Evolutionary conservation across 1,140 invertebrate species (phyloP).

Genomic region (Venturia canescens): DNA sequence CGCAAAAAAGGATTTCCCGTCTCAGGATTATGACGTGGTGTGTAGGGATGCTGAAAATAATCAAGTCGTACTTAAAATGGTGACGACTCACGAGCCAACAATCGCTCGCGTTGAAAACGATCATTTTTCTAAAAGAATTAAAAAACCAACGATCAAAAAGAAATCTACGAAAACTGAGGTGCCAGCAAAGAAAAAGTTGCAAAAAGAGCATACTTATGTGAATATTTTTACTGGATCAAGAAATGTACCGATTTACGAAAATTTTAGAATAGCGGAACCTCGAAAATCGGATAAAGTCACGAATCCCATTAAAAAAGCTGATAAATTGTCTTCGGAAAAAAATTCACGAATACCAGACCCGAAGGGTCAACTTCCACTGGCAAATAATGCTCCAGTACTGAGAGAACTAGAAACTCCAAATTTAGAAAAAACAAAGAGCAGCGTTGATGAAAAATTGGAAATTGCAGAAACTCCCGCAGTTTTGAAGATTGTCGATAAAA

Average conservation of each 20-base stretch:
- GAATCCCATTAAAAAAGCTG: neutral
- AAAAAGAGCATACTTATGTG: conserved; percentile 46
- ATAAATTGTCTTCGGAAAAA: neutral
- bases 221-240: conserved; percentile 45
- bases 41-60: conserved; percentile 59
- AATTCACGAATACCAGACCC: neutral
- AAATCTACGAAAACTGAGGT: conserved; percentile 28
- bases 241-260: conserved; percentile 51
- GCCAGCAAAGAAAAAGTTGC: conserved; percentile 26
- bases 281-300: neutral
- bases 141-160: conserved; percentile 34
- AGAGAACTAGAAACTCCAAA: conserved; percentile 5
- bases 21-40: conserved; percentile 47
- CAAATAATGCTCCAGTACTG: neutral
- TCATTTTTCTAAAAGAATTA: conserved; percentile 35
- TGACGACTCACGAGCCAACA: conserved; percentile 58
- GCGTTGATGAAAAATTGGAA: neutral
- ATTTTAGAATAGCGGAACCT: conserved; percentile 41
- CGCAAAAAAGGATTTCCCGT: neutral
- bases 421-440: neutral
- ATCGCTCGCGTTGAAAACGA: conserved; percentile 62
- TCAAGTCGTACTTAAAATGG: conserved; percentile 58
- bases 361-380: neutral
- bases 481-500: neutral
- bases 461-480: neutral